Evolutionary conservation across 2,888 invertebrate genomes (phyloP).

Genomic region (Drosophila longiperda): DNA sequence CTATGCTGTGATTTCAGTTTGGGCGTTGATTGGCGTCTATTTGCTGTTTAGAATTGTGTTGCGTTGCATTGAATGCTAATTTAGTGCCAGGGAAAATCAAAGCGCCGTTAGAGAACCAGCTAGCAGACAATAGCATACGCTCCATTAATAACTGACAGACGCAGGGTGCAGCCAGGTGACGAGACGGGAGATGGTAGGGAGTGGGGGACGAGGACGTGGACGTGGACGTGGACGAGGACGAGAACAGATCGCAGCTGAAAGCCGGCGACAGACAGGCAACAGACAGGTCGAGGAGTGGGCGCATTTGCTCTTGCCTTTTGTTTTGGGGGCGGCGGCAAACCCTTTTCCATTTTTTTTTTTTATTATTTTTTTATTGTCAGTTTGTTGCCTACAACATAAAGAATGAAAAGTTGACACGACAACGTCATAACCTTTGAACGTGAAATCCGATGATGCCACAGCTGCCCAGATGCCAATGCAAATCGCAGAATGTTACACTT

Average conservation of each 20-base stretch:
- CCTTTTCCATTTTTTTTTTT: conserved; percentile 61
- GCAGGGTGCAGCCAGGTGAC: conserved; percentile 23
- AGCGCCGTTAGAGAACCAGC: conserved; percentile 67
- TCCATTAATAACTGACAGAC: conserved; percentile 80
- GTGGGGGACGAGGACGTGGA: not conserved
- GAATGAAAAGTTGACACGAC: conserved; percentile 84
- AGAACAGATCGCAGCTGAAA: conserved; percentile 43
- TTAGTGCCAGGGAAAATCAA: conserved; percentile 66
- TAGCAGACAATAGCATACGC: conserved; percentile 66
- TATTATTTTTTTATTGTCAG: not conserved
- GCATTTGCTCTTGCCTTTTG: conserved; percentile 66
- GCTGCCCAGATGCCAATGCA: conserved; percentile 34
- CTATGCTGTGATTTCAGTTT: conserved; percentile 15
- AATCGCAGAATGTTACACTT: conserved; percentile 7
- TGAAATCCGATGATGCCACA: conserved; percentile 60
- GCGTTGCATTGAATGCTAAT: conserved; percentile 82
- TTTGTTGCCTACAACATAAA: conserved; percentile 72
- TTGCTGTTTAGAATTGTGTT: conserved; percentile 35
- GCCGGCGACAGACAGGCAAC: conserved; percentile 37
- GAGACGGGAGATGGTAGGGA: conserved; percentile 8
- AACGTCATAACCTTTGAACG: conserved; percentile 84
- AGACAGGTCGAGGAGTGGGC: conserved; percentile 66
- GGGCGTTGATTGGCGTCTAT: conserved; percentile 80
- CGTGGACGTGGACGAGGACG: conserved; percentile 24
- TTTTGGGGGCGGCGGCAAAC: conserved; percentile 71